Evolutionary conservation across 2,888 invertebrate genomes (phyloP).

Genomic region (Eupsilia transversa): DNA sequence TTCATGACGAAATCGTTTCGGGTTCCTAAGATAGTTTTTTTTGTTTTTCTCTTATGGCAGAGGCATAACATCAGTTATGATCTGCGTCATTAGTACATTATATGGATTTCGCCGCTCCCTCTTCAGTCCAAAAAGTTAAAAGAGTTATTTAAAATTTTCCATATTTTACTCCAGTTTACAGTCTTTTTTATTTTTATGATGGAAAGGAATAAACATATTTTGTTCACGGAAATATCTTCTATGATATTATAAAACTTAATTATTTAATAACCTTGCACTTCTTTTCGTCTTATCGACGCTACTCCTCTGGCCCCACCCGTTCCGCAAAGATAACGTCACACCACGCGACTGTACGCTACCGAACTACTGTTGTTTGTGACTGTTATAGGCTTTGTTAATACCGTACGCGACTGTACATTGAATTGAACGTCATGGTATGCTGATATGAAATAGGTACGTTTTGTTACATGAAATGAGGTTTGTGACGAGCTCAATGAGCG

Average conservation of each 20-base stretch:
- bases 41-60: background rate
- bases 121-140: background rate
- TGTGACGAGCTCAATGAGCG: background rate
- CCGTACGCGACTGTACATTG: slow-evolving; percentile 49
- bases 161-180: background rate
- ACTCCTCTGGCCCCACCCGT: slow-evolving; percentile 42
- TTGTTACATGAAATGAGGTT: slow-evolving; percentile 9
- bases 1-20: background rate
- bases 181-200: background rate
- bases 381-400: slow-evolving; percentile 54
- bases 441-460: slow-evolving; percentile 18
- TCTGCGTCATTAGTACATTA: background rate
- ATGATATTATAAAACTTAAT: too few relatives aligned
- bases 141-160: too few relatives aligned
- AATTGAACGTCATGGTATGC: slow-evolving; percentile 42
- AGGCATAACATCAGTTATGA: background rate
- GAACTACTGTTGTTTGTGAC: slow-evolving; percentile 69
- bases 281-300: background rate
- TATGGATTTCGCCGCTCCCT: background rate
- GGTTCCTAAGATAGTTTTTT: background rate
- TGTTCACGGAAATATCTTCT: background rate
- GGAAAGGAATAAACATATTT: background rate
- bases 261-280: background rate
- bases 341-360: slow-evolving; percentile 45
- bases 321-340: slow-evolving; percentile 69